Conservation (phyloP, 2,888 invertebrate species). For the Hylaea fasciaria region DNA sequence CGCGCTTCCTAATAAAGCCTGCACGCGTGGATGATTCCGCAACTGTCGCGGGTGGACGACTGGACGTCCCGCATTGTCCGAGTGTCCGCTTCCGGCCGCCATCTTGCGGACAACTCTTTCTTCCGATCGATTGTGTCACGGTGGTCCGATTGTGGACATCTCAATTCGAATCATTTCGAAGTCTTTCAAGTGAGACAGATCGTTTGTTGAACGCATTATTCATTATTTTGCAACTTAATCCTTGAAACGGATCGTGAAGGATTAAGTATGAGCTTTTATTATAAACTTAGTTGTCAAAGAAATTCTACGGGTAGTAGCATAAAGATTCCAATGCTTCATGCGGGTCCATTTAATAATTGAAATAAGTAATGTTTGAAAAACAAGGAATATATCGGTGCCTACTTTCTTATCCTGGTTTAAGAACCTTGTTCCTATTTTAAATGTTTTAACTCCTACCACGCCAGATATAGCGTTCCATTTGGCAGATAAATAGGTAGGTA, state of each 20-base stretch:
- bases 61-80: conserved; percentile 28
- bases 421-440: too few species aligned
- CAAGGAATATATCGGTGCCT: too few species aligned
- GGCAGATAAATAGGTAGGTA: too few species aligned
- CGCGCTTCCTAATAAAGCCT: conserved; percentile 44
- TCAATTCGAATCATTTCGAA: conserved; percentile 6
- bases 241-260: conserved; percentile 4
- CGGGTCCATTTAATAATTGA: too few species aligned
- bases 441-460: too few species aligned
- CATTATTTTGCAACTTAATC: conserved; percentile 10
- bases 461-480: too few species aligned
- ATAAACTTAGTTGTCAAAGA: background rate
- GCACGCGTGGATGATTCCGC: conserved; percentile 47
- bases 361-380: too few species aligned
- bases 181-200: conserved; percentile 9
- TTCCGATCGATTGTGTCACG: conserved; percentile 41
- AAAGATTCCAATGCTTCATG: background rate
- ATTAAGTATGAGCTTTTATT: background rate
- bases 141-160: conserved; percentile 48
- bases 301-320: background rate
- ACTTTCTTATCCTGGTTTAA: too few species aligned
- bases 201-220: conserved; percentile 4
- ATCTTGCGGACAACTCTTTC: conserved; percentile 46
- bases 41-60: conserved; percentile 45
- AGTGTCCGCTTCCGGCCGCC: conserved; percentile 46